phyloP scores from a whole-genome alignment of 2,888 invertebrate genomes.

The Eupithecia abbreviata region DNA sequence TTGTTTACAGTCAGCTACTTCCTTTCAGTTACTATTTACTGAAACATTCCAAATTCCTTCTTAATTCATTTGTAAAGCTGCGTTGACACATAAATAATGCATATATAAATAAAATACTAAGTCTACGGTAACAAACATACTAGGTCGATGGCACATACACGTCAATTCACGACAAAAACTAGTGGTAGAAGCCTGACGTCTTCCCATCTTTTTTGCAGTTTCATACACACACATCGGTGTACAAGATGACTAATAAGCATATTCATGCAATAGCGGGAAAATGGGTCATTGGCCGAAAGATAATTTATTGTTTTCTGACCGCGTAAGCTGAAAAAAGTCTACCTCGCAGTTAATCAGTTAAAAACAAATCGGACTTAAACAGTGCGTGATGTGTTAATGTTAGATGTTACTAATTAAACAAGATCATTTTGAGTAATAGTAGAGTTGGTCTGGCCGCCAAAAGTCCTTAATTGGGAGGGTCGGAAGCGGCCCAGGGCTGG shows the following conservation, averaged over 20 bases:
- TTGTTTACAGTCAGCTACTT: background rate
- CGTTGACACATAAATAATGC: background rate
- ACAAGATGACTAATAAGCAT: background rate
- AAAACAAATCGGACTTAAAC: background rate
- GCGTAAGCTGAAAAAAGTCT: background rate
- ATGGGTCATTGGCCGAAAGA: background rate
- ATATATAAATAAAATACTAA: too few relatives aligned
- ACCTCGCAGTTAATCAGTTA: background rate
- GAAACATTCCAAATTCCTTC: background rate
- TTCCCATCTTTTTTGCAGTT: background rate
- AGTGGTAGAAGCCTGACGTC: too few relatives aligned
- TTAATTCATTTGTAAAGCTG: background rate
- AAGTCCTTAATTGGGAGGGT: constrained; percentile 36
- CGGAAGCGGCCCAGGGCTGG: constrained; percentile 26
- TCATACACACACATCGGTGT: background rate
- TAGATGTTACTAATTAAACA: constrained; percentile 31
- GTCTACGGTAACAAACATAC: too few relatives aligned
- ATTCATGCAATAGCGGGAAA: background rate
- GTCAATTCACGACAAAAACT: too few relatives aligned
- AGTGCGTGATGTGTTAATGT: constrained; percentile 27
- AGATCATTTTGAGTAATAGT: constrained; percentile 36
- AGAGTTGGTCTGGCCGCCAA: constrained; percentile 30
- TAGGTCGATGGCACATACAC: too few relatives aligned
- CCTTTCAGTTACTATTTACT: constrained; percentile 2
- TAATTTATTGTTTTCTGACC: background rate